Percentiles rank a stretch among this genome's conserved stretches.
These are phyloP conservation scores for Sarcoramphus papa DNA, from an alignment of 2,797 vertebrate genomes.

Conservation along the genomic window DNA sequence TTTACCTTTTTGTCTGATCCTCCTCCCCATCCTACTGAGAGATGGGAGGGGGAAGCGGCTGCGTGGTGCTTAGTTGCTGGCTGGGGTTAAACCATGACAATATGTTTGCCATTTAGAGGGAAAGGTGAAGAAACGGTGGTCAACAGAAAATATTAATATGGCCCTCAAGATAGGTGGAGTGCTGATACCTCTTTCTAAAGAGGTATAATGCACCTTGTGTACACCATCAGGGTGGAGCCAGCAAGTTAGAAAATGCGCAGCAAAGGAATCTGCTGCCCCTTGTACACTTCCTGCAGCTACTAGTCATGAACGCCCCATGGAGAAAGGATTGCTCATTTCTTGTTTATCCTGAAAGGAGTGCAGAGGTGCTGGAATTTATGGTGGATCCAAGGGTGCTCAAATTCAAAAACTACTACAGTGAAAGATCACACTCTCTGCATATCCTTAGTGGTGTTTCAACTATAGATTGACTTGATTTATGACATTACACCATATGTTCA, in stretches of 20 bases:
- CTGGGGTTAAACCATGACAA: too few species aligned
- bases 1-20: too few species aligned
- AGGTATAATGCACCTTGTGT: too few species aligned
- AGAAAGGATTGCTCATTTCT: neutral
- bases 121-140: neutral
- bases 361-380: neutral
- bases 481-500: neutral
- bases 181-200: neutral
- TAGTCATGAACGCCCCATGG: fast-evolving
- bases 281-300: fast-evolving
- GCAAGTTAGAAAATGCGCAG: neutral
- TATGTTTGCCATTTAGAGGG: neutral
- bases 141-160: neutral
- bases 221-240: neutral
- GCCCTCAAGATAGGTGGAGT: neutral
- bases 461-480: neutral
- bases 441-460: neutral
- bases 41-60: too few species aligned
- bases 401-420: neutral
- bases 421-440: neutral
- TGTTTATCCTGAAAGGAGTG: neutral
- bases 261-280: neutral
- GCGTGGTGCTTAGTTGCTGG: too few species aligned
- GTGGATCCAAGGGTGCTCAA: neutral
- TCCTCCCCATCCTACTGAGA: too few species aligned